Conservation (phyloP, 2,797 vertebrate genomes). For the Cichlasoma orientale region DNA sequence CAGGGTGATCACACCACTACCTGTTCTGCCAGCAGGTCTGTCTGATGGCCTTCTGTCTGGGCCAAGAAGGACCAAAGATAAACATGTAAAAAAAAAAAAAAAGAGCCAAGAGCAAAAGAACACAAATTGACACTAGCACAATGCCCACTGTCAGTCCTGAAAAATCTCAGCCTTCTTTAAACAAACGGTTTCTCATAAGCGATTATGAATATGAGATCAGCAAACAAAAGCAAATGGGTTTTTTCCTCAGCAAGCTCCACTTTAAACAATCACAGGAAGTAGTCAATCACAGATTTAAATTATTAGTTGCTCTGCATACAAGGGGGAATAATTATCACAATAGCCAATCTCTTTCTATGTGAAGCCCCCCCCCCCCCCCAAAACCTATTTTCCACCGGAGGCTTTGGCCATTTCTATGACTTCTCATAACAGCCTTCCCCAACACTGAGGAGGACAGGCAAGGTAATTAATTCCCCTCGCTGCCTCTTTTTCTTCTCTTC, state of each 20-base stretch:
- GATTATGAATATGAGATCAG: neutral
- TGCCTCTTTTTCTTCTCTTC: conserved; percentile 69
- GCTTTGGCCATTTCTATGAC: conserved; percentile 72
- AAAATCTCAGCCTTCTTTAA: neutral
- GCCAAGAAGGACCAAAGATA: conserved; percentile 56
- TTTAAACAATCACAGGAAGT: conserved; percentile 40
- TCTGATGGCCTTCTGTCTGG: conserved; percentile 61
- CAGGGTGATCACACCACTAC: conserved; percentile 62
- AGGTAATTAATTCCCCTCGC: conserved; percentile 77
- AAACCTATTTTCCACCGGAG: conserved; percentile 62
- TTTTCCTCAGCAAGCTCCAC: neutral
- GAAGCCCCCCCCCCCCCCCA: conserved; percentile 12
- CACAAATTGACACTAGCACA: neutral
- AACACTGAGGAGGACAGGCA: conserved; percentile 69
- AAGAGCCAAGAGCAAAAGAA: conserved; percentile 13
- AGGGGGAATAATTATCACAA: conserved; percentile 63
- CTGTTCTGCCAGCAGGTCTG: conserved; percentile 54
- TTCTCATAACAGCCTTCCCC: conserved; percentile 67
- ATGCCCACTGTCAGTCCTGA: neutral
- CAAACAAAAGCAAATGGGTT: conserved; percentile 17
- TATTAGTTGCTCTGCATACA: conserved; percentile 42
- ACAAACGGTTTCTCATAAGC: neutral
- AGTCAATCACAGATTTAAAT: conserved; percentile 52
- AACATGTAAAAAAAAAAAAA: conserved; percentile 30
- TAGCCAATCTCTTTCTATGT: conserved; percentile 37